Conservation (phyloP, 2,888 invertebrate species). For the Metallyticus violacea region DNA sequence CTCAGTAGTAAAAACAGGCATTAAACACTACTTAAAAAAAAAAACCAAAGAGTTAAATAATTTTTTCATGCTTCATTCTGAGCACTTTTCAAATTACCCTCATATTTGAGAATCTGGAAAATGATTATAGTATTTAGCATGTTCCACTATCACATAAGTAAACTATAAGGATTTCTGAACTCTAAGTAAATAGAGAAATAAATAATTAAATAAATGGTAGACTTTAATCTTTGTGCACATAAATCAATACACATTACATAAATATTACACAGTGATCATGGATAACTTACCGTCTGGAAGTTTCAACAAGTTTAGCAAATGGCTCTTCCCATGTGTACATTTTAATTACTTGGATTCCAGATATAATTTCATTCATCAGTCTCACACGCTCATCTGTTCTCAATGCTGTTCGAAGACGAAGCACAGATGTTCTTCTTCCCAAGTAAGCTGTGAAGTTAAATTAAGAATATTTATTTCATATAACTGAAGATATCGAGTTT, state of each 20-base stretch:
- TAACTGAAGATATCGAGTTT: too few relatives aligned
- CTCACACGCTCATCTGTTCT: conserved; percentile 87
- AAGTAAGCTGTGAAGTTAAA: conserved; percentile 63
- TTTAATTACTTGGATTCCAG: conserved; percentile 82
- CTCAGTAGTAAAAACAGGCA: too few relatives aligned
- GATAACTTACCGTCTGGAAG: conserved; percentile 34
- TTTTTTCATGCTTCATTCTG: too few relatives aligned
- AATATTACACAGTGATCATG: neutral
- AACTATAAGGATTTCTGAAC: too few relatives aligned
- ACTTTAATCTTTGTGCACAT: neutral
- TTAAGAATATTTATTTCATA: too few relatives aligned
- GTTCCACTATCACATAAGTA: too few relatives aligned
- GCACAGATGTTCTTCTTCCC: conserved; percentile 72
- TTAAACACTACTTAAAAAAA: too few relatives aligned
- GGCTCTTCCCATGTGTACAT: conserved; percentile 91
- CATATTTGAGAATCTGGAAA: too few relatives aligned
- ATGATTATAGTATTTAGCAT: too few relatives aligned
- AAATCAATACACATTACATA: neutral
- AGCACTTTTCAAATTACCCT: too few relatives aligned
- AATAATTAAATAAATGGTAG: neutral
- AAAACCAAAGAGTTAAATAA: too few relatives aligned
- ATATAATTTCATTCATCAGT: conserved; percentile 86
- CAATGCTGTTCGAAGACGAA: conserved; percentile 75
- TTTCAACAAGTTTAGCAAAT: conserved; percentile 69
- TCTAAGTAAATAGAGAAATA: neutral